Base-by-base conservation (phyloP, 2,888 invertebrate species). In the Xestia xanthographa region DNA sequence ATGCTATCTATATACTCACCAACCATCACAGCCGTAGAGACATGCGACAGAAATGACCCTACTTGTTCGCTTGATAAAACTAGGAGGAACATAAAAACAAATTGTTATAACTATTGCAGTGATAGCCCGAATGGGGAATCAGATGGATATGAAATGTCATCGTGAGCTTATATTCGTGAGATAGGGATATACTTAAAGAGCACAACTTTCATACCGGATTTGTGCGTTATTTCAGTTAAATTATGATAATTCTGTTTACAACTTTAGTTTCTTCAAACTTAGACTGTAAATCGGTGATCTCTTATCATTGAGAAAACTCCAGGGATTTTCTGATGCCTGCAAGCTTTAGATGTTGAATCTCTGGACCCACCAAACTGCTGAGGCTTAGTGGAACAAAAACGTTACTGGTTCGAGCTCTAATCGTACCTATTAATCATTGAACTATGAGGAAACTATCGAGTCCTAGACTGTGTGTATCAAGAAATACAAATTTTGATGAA, bases 71-170 rank as follows among this genome's bases (percentile, higher is more conserved):
- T 41, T n/a, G 77, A 77, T 77, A 85, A 77, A 81, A 68, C 67
- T 71, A 62, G 48, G 20, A 58, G 34, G 14, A 8, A 60, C 68
- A 82, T 85, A 82, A 83, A 83, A 82, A 82, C 62, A 71, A 67
- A 73, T 81, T 71, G 67, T 77, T 83, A 77, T 70, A 77, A 58
- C 69, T 70, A 77, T 66, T 69, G 41, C 69, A 48, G 66, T 20
- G 82, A 68, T 82, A 75, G 41, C n/a, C 20, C 38, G 38, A 20
- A 43, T 48, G 41, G 53, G 34, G 20, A 65, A 70, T 69, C 69
- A 60, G 58, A 82, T 75, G 53, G 45, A 41, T n/a, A 56, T 67
- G 53, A 4, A 56, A 75, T 63, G 63, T 26, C 50, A 45, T 50
- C 48, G 48, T 82, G 20, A 41, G 45, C 29, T 62, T 56, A 48